These are phyloP conservation scores for Phrynocephalus forsythii DNA, from an alignment of 2,797 vertebrate genomes.

Conservation along the genomic window DNA sequence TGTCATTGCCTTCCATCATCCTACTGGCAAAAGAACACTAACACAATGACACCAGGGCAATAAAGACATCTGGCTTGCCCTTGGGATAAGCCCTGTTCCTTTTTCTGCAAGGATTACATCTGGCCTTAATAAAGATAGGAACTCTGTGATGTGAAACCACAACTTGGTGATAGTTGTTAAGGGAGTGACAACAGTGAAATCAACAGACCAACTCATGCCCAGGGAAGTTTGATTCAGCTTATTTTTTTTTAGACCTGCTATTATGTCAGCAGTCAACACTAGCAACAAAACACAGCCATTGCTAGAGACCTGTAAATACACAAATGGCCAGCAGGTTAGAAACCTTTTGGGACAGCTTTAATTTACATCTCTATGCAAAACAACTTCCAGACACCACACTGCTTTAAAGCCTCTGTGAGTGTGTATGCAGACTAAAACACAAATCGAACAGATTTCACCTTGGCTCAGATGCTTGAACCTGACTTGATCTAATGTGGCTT, in stretches of 20 bases:
- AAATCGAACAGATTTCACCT: background rate
- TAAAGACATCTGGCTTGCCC: background rate
- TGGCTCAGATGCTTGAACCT: background rate
- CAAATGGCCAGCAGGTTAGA: slow-evolving; percentile 34
- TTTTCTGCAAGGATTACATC: slow-evolving; percentile 74
- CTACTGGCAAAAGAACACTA: slow-evolving; percentile 57
- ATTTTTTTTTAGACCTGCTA: slow-evolving; percentile 56
- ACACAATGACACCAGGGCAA: slow-evolving; percentile 11
- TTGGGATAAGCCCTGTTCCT: slow-evolving; percentile 49
- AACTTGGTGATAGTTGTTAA: slow-evolving; percentile 75
- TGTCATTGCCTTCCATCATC: slow-evolving; percentile 42
- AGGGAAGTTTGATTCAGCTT: slow-evolving; percentile 54
- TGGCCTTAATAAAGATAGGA: slow-evolving; percentile 61
- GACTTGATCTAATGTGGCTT: background rate
- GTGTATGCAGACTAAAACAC: background rate
- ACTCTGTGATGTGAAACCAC: slow-evolving; percentile 67
- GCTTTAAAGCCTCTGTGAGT: background rate
- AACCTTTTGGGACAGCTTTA: slow-evolving; percentile 50
- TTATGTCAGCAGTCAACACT: slow-evolving; percentile 56
- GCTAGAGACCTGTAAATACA: slow-evolving; percentile 35
- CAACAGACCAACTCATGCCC: slow-evolving; percentile 66
- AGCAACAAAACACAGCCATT: slow-evolving; percentile 59
- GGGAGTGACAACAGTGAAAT: slow-evolving; percentile 74
- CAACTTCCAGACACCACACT: background rate
- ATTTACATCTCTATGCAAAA: background rate